A percentile compares a stretch with the other conserved stretches of the same genome.
Evolutionary conservation across 64 coral and sea anemone genomes (phyloP).

Genomic region (Trachythela sp.): DNA sequence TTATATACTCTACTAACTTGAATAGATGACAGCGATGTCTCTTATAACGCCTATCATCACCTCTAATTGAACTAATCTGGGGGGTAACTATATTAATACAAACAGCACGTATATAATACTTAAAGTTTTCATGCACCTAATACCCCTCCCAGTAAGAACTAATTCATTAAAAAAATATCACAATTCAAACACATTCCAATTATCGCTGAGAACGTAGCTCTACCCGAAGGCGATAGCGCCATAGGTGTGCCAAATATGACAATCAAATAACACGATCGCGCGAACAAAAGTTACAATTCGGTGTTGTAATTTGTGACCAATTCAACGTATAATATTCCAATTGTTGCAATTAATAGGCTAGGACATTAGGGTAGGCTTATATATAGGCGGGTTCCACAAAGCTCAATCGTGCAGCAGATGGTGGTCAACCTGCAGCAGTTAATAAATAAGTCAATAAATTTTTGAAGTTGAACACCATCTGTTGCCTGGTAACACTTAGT

Average conservation of each 20-base stretch:
- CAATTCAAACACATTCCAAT: background rate
- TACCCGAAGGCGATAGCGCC: background rate
- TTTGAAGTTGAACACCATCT: no score
- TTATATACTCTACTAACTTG: background rate
- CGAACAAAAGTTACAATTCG: background rate
- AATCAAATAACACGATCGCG: background rate
- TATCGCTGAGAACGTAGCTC: background rate
- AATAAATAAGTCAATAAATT: no score
- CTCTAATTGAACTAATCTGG: background rate
- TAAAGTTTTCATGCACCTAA: background rate
- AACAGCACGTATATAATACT: constrained; percentile 8
- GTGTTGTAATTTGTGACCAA: background rate
- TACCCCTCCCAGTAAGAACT: background rate
- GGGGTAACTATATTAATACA: background rate
- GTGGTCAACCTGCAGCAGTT: no score
- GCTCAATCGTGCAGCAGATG: no score
- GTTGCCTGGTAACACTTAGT: no score
- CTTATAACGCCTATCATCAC: background rate
- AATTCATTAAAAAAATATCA: background rate
- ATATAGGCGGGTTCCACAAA: no score
- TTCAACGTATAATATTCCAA: background rate
- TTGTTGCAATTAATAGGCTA: background rate
- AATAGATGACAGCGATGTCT: background rate
- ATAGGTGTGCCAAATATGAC: background rate
- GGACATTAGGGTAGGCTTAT: background rate